Conservation (phyloP, 2,888 invertebrate species). For the Luperina nickerlii region DNA sequence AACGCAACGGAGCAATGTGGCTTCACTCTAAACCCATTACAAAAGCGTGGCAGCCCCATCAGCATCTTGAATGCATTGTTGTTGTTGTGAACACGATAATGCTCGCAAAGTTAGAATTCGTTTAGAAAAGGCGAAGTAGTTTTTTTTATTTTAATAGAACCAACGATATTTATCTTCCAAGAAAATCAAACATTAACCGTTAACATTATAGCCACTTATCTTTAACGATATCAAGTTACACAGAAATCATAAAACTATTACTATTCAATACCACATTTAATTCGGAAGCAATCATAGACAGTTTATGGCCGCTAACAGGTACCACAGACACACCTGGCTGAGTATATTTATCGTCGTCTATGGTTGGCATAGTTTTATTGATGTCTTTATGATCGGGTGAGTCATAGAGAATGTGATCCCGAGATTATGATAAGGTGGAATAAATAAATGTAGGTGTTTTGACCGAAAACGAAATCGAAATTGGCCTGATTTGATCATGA, state of each 20-base stretch:
- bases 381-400: conserved; percentile 42
- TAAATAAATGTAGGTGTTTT: no score
- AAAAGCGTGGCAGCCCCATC: no score
- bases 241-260: conserved; percentile 58
- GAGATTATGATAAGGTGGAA: not conserved
- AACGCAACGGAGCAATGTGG: no score
- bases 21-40: no score
- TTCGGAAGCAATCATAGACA: conserved; percentile 70
- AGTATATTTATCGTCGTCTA: conserved; percentile 61
- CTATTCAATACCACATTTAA: conserved; percentile 64
- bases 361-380: conserved; percentile 48
- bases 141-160: no score
- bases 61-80: no score
- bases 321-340: conserved; percentile 68
- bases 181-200: not conserved
- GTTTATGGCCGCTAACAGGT: conserved; percentile 64
- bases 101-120: no score
- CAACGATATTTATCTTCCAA: not conserved
- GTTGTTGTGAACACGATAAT: no score
- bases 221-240: conserved; percentile 28
- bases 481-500: no score
- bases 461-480: no score
- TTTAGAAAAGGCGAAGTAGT: no score
- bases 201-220: not conserved
- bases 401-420: conserved; percentile 37